Base-by-base conservation (phyloP, 2,113 vertebrate genomes). In the Bolborhynchus lineola region DNA sequence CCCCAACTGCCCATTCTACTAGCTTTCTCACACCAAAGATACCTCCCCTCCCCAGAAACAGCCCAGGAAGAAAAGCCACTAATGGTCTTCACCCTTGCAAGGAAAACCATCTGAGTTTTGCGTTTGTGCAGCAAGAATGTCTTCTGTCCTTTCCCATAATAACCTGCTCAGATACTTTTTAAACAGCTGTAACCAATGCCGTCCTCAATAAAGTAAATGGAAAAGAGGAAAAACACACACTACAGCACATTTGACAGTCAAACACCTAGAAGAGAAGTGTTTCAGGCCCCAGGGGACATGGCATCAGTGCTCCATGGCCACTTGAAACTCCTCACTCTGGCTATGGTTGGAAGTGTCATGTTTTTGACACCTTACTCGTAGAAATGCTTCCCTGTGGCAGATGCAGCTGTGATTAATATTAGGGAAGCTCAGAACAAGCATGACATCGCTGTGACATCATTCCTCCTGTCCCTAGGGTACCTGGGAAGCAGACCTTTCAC, bases 141-240 rank as follows among this genome's bases (percentile, higher is more conserved):
- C 69, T 88, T 62, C 70, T 82, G 74, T 94, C 82, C 59, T 91
- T 91, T 96, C 90, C 90, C 93, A 85, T 85, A 91, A 87, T 72
- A 95, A 92, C 83, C 89, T 84, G 62, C 81, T 92, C 84, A 62
- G 86, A 84, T 95, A 93, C 79, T 91, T 95, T 95, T 96, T 89
- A 91, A 95, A 68, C 93, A 93, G 80, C 96, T 96, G 95, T 87
- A 93, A 82, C 91, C 0, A 0, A 87, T 86, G 95, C 86, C 57
- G 0, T 55, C 29, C 93, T 84, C 91, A 95, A 95, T 96, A 93
- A 95, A 82, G 70, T 7, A 60, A 92, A 95, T 0, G n/a, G 52
- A 77, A 69, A 87, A 87, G 94, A 96, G 59, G 57, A 92, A 90
- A 95, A 96, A 44, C 90, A 93, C 1, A 1, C 1, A 0, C 74